These are phyloP conservation scores for Lepus americanus DNA, from an alignment of 2,113 vertebrate species.

Conservation along the genomic window DNA sequence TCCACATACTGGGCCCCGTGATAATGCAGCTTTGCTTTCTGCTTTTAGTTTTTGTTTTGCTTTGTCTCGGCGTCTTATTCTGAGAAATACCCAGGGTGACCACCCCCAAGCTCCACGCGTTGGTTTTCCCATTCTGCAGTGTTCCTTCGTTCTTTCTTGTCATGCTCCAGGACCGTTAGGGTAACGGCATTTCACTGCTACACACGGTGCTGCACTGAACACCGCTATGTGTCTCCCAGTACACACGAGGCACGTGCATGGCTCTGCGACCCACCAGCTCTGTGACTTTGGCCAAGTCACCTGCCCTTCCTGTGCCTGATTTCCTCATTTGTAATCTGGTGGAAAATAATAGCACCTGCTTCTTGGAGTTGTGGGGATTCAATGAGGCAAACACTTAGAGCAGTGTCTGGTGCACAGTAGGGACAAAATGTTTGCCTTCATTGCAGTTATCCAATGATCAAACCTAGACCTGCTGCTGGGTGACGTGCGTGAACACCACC, in stretches of 20 bases:
- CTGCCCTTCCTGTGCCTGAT: not conserved
- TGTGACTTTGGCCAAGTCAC: not conserved
- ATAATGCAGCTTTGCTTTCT: conserved; percentile 12
- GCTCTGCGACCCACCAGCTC: not conserved
- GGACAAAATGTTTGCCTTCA: not conserved
- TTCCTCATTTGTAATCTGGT: not conserved
- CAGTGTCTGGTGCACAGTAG: not conserved
- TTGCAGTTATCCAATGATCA: not conserved
- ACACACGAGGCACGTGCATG: not conserved
- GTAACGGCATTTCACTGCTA: not conserved
- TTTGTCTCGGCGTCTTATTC: not conserved
- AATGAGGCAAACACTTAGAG: not conserved
- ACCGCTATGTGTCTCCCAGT: not conserved
- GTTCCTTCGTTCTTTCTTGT: not conserved
- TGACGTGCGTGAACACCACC: not conserved
- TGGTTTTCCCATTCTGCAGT: no score
- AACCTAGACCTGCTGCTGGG: not conserved
- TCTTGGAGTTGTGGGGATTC: not conserved
- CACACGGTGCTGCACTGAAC: not conserved
- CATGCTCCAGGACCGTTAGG: not conserved
- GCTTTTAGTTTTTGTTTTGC: not conserved
- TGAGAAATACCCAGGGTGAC: not conserved
- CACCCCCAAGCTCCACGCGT: not conserved
- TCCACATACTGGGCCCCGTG: not conserved
- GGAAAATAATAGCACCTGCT: not conserved